A percentile compares a stretch with the other conserved stretches of the same genome.
Conservation (phyloP, 2,888 invertebrate species). For the Drosophila niveifrons region DNA sequence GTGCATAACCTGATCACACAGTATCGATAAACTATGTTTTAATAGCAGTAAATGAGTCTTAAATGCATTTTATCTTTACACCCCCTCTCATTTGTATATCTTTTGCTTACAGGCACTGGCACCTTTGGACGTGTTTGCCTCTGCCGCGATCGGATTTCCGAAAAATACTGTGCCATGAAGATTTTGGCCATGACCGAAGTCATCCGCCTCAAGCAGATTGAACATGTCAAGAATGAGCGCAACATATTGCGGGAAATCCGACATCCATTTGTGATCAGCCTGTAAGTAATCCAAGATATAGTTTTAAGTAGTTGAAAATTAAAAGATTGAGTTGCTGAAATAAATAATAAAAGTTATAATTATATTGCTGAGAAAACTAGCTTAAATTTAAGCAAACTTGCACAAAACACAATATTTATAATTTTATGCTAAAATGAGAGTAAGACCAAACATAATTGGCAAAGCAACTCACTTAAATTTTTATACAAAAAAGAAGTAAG, state of each 20-base stretch:
- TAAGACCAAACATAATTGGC: no score
- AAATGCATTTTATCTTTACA: background rate
- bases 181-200: constrained; percentile 97
- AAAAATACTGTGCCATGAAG: constrained; percentile 96
- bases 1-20: constrained; percentile 3
- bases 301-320: background rate
- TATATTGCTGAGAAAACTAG: no score
- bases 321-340: fast-evolving
- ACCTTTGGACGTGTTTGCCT: constrained; percentile 98
- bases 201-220: constrained; percentile 97
- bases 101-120: constrained; percentile 91
- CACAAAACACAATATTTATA: no score
- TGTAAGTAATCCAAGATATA: constrained; percentile 88
- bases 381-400: no score
- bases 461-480: no score
- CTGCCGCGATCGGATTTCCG: constrained; percentile 92
- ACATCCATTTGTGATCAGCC: constrained; percentile 98
- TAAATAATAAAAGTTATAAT: background rate
- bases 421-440: no score
- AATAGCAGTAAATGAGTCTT: background rate
- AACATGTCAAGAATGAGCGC: constrained; percentile 99
- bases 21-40: background rate
- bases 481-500: no score
- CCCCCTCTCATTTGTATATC: constrained; percentile 40
- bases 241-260: constrained; percentile 95